Evolutionary conservation across 2,797 vertebrate species (phyloP), one percentile per base, ranked within the genome.

Genomic region (Capromys pilorides): DNA sequence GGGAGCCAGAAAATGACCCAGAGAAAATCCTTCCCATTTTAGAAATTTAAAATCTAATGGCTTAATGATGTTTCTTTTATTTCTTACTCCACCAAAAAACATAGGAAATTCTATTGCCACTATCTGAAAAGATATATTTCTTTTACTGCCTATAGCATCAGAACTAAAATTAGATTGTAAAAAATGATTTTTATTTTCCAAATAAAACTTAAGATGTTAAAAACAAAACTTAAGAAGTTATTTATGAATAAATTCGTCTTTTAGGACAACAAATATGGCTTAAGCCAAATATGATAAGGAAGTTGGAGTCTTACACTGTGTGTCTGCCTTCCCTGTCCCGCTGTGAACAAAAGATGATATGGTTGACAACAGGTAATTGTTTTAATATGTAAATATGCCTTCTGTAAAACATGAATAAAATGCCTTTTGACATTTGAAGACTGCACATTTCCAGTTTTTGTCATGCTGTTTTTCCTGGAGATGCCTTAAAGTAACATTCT

Each of bases 61-160:
- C 51, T 73, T 92, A n/a, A 39, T 61, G 78, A 61, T 69, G 62
- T 64, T 51, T 71, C 88, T 61, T 39, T 86, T 66, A 5, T 19
- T 94, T 36, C 31, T 91, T 83, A 57, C 1, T 36, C 16, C 54
- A 79, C 9, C 0, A 78, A 64, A 90, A 90, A 79, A 67, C 5
- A 67, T 28, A 93, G 11, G 78, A 94, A 92, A 59, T 88, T 41
- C 36, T 62, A 77, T 22, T 66, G 11, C 85, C 66, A 89, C 49
- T 66, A 80, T 93, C 54, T 67, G 87, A 82, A 59, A 97, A 88
- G 49, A 88, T 94, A 2, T 61, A 57, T n/a, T 77, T 93, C 22
- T 91, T 3, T 31, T 78, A 71, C 26, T 87, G 79, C 0, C 2
- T 39, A 79, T 24, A 31, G 33, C 22, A 7, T 75, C 28, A 93